Conservation (phyloP, 2,888 invertebrate genomes). For the Petrolisthes manimaculis region DNA sequence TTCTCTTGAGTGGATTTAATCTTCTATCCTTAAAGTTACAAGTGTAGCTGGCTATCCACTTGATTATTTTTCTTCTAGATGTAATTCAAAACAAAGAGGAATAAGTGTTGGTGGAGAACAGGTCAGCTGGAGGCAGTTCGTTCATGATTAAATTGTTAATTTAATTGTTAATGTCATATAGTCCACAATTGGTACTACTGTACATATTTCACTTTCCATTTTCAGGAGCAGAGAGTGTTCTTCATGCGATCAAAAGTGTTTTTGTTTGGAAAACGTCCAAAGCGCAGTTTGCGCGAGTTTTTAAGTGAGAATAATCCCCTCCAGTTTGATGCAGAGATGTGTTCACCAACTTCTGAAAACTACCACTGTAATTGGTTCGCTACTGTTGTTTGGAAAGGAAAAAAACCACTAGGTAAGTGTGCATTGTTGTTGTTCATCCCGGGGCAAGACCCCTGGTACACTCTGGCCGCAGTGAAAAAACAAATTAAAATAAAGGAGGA, state of each 20-base stretch:
- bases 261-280: constrained; percentile 56
- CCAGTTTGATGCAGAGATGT: constrained; percentile 64
- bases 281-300: constrained; percentile 54
- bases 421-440: background rate
- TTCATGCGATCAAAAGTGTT: constrained; percentile 63
- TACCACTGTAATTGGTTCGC: constrained; percentile 62
- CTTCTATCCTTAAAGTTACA: too few species aligned
- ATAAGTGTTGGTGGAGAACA: too few species aligned
- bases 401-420: constrained; percentile 47
- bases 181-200: background rate
- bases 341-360: constrained; percentile 56
- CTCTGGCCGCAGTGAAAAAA: too few species aligned
- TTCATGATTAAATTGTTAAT: too few species aligned
- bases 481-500: too few species aligned
- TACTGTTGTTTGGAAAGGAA: constrained; percentile 59
- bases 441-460: too few species aligned
- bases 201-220: too few species aligned
- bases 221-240: constrained; percentile 60
- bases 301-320: constrained; percentile 57
- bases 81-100: too few species aligned
- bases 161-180: background rate
- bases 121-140: too few species aligned
- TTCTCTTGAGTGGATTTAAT: too few species aligned
- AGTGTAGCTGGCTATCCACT: too few species aligned
- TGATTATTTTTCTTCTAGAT: too few species aligned